Evolutionary conservation across 2,888 invertebrate species (phyloP), one percentile per base, ranked within the genome.

Genomic region (Blastobasis lacticolella): DNA sequence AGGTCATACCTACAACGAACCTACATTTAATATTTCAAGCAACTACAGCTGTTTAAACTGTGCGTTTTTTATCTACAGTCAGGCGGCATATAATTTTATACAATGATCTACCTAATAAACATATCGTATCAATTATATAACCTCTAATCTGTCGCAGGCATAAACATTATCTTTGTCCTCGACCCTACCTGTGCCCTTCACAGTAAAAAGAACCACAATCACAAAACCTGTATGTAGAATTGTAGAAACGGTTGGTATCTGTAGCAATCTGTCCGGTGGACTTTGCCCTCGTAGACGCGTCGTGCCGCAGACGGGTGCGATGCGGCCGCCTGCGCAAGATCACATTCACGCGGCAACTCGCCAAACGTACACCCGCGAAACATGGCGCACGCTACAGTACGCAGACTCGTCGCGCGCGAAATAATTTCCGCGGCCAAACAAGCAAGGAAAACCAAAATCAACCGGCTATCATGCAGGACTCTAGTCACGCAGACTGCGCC

Each of bases 311-410:
- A 6, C 38, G 37, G 4, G 7, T 8, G 63, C 60, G 58, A 58
- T 59, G 71, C 66, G 60, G 6, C 42, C 42, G 42, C 10, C 42
- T 23, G 23, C 74, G 77, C 77, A 81, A 10, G 50, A 50, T 52
- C 84, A 85, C 42, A 42, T 42, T 42, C 42, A 42, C 42, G 6
- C 38, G 51, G 44, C 37, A 48, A 51, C 36, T 48, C 51, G 42
- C 38, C 9, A 5, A 5, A 44, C 9, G 37, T 37, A 46, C 50
- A 23, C 40, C 44, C 51, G 44, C 4, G 37, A 66, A 77, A 69
- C 62, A 87, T 86, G 87, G 81, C 86, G 57, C 77, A 78, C 72
- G 73, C 86, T 63, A 87, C 87, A 81, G 73, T 81, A 67, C 86
- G 87, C 79, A 82, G 81, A 64, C 85, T 69, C 64, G 61, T 82